Base-by-base conservation (phyloP, 1,140 invertebrate genomes). In the Plectrocnemia conspersa region DNA sequence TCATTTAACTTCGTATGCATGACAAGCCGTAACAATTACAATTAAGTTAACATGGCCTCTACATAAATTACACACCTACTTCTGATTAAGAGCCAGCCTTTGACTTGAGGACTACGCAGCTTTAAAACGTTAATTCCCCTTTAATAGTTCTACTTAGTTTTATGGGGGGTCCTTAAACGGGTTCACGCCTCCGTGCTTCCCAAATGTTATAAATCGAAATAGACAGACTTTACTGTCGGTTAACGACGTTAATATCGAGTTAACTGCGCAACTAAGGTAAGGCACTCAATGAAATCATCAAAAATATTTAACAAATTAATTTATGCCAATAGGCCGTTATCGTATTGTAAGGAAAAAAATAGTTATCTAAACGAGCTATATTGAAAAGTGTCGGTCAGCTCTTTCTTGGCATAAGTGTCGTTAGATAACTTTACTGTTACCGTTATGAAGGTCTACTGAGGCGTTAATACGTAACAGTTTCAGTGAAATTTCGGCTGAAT, bases 71-170 rank as follows among this genome's bases (percentile, higher is more conserved):
- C 33, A 10, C 32, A 21, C 47, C 35, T 38, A 33, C 47, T 23
- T 50, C 33, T 50, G 47, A 50, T 50, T 50, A 50, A 50, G 33
- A 29, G 19, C 23, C 47, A 7, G 47, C 32, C 47, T 19, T 35
- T 13, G 47, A 35, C 6, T 38, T 10, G 33, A 47, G 44, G 47
- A 38, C 47, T 38, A 33, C 10, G 21, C 33, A 22, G 47, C 32
- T 50, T 50, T 50, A 50, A 50, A 50, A 50, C 47, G 47, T 50
- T 50, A 50, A 50, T 50, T 50, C 27, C 33, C 32, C 47, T 50
- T 38, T 50, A 50, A 50, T 50, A 50, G 47, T 50, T 27, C 47
- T 50, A 29, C 47, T 50, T 50, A 50, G 47, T 50, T 50, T 50
- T 50, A 50, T 50, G 32, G 47, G 33, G 33, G 15, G 47, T 24